Conservation (phyloP, 2,888 invertebrate genomes). For the Dicyrtoma fusca region DNA sequence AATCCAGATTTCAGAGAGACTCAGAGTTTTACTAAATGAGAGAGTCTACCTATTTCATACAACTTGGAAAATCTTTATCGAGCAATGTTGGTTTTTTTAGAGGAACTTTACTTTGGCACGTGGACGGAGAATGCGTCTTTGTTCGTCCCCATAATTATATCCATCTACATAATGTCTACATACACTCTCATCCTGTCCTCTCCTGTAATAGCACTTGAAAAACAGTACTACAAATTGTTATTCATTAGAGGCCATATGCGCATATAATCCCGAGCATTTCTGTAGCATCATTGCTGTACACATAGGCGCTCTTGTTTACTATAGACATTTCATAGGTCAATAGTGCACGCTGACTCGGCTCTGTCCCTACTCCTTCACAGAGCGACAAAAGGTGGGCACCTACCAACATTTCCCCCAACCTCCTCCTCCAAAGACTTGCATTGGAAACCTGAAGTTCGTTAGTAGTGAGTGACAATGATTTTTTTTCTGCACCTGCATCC, state of each 20-base stretch:
- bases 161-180: too few species aligned
- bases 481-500: too few species aligned
- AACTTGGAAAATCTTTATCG: too few species aligned
- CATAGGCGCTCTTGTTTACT: background rate
- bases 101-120: conserved; percentile 9
- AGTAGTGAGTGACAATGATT: too few species aligned
- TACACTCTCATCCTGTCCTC: background rate
- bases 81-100: background rate
- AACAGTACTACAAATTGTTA: conserved; percentile 16
- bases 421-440: too few species aligned
- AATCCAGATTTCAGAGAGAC: background rate
- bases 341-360: conserved; percentile 11
- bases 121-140: background rate
- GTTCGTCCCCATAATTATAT: too few species aligned
- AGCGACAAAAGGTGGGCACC: conserved; percentile 24
- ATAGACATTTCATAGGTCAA: conserved; percentile 29
- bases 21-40: background rate
- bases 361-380: too few species aligned
- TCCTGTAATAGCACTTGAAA: conserved; percentile 5
- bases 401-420: conserved; percentile 11
- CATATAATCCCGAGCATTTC: too few species aligned
- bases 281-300: too few species aligned
- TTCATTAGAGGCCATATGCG: conserved; percentile 25
- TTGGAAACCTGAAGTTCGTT: too few species aligned
- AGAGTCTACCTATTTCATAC: background rate